These are phyloP conservation scores for Polyergus mexicanus DNA, from an alignment of 1,140 invertebrate species.

Conservation along the genomic window DNA sequence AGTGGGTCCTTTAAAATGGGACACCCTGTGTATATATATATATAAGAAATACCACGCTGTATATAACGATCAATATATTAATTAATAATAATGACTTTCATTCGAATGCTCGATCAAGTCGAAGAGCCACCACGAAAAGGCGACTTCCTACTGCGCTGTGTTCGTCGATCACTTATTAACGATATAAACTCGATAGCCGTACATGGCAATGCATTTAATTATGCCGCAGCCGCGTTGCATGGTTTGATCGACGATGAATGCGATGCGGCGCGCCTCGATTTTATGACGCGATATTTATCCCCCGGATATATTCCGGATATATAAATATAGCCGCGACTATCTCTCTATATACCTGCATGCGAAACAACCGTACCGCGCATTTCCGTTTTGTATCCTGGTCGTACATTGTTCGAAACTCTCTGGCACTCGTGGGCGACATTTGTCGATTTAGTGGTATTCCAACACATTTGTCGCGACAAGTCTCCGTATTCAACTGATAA, in stretches of 20 bases:
- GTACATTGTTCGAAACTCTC: constrained; percentile 61
- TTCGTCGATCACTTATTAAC: constrained; percentile 55
- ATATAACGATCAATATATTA: constrained; percentile 33
- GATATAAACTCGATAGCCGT: constrained; percentile 58
- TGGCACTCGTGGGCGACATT: constrained; percentile 57
- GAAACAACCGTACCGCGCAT: constrained; percentile 41
- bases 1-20: too few relatives aligned
- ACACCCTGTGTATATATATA: constrained; percentile 40
- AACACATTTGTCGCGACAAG: constrained; percentile 1
- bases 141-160: constrained; percentile 36
- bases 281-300: constrained; percentile 68
- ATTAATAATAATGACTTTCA: constrained; percentile 55
- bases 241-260: constrained; percentile 70
- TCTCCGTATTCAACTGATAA: constrained; percentile 9
- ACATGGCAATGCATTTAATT: constrained; percentile 58
- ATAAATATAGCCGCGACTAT: constrained; percentile 63
- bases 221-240: constrained; percentile 41
- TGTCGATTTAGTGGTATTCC: constrained; percentile 44
- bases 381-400: constrained; percentile 59
- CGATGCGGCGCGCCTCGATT: constrained; percentile 71
- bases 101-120: constrained; percentile 46
- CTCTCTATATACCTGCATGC: constrained; percentile 31
- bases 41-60: neutral
- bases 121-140: constrained; percentile 25
- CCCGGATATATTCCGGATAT: constrained; percentile 64